phyloP scores from a whole-genome alignment of 92 coral and sea anemone genomes.

The Palythoa grandis region DNA sequence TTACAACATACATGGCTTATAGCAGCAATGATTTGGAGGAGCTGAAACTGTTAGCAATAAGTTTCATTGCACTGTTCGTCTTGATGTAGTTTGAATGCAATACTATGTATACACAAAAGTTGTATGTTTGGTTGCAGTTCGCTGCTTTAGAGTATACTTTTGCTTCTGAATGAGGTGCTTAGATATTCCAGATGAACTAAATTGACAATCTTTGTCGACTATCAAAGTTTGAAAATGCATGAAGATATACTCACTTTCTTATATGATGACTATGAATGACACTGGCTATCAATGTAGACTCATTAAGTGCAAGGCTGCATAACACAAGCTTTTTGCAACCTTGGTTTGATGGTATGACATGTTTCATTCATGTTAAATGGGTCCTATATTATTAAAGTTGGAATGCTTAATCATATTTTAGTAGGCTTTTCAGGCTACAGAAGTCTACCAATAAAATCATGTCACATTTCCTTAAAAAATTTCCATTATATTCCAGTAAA shows the following conservation, averaged over 20 bases:
- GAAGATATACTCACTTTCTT: no score
- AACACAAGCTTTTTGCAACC: not conserved
- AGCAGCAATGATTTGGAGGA: slow-evolving; percentile 12
- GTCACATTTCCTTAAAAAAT: not conserved
- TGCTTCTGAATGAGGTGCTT: no score
- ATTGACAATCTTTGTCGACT: no score
- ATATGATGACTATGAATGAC: no score
- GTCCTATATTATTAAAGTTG: not conserved
- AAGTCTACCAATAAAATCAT: slow-evolving; percentile 8
- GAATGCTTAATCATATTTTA: not conserved
- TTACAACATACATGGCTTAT: not conserved
- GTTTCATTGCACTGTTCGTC: slow-evolving; percentile 16
- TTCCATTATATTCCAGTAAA: not conserved
- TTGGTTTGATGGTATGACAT: not conserved
- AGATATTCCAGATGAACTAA: no score
- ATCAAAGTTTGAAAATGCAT: no score
- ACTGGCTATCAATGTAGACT: no score
- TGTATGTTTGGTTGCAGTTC: slow-evolving; percentile 11
- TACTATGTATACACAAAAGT: not conserved
- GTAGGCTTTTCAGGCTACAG: not conserved
- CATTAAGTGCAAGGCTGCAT: no score
- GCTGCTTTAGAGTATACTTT: no score
- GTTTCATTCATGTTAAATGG: not conserved
- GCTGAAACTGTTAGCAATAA: slow-evolving; percentile 17
- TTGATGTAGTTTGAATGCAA: not conserved